phyloP scores from a whole-genome alignment of 1,140 invertebrate species.

The Lepidotrigona ventralis region DNA sequence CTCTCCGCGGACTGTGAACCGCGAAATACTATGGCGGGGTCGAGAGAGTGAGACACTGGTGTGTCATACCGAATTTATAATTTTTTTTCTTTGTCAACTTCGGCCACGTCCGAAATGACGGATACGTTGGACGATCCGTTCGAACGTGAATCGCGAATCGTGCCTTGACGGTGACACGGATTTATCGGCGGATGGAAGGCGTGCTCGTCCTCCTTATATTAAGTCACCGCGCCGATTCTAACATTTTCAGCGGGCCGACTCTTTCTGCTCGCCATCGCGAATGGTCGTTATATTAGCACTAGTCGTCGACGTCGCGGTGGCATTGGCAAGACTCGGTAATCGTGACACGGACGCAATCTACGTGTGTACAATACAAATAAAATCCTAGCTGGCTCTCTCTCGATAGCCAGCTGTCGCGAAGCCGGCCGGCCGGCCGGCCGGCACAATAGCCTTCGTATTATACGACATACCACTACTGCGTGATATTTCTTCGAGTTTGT shows the following conservation, averaged over 20 bases:
- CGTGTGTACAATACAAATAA: slow-evolving; percentile 46
- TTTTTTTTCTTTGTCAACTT: not conserved
- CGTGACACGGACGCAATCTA: slow-evolving; percentile 31
- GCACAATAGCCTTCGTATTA: slow-evolving; percentile 19
- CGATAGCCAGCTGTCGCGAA: slow-evolving; percentile 58
- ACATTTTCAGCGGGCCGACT: slow-evolving; percentile 23
- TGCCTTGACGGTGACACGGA: not conserved
- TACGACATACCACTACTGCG: not conserved
- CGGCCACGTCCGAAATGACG: not conserved
- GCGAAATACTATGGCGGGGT: not conserved
- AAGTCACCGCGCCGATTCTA: slow-evolving; percentile 29
- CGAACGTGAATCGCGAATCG: not conserved
- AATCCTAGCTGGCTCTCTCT: slow-evolving; percentile 26
- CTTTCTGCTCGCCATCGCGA: slow-evolving; percentile 25
- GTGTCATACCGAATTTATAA: not conserved
- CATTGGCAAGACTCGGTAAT: slow-evolving; percentile 16
- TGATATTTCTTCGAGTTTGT: slow-evolving; percentile 4
- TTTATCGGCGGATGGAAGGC: slow-evolving; percentile 35
- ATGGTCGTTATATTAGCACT: slow-evolving; percentile 6
- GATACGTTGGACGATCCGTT: not conserved
- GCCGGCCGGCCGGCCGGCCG: slow-evolving; percentile 61
- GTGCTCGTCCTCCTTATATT: slow-evolving; percentile 21
- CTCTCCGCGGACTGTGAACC: not conserved
- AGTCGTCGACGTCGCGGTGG: slow-evolving; percentile 27
- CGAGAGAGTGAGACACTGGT: not conserved